Evolutionary conservation across 2,797 vertebrate species (phyloP).

Genomic region (Eleutherodactylus coqui): DNA sequence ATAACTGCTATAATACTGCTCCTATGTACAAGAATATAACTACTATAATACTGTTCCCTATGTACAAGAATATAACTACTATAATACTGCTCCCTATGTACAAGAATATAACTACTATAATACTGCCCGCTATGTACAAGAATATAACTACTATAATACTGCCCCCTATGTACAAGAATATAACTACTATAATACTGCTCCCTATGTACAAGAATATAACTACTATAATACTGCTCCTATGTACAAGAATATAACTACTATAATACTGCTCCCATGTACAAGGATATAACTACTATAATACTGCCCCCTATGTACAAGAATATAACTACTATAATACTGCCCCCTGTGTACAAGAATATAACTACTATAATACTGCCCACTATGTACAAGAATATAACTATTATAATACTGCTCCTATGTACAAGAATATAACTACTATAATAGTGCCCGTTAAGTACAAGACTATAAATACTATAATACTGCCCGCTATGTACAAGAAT

Average conservation of each 20-base stretch:
- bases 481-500: background rate
- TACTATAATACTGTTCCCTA: background rate
- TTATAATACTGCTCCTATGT: background rate
- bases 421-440: background rate
- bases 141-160: conserved; percentile 1
- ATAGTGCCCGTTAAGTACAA: background rate
- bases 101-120: too few species aligned
- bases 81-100: too few species aligned
- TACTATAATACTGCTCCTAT: conserved; percentile 4
- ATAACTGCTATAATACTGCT: too few species aligned
- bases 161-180: background rate
- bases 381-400: conserved; percentile 3
- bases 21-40: too few species aligned
- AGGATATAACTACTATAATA: too few species aligned
- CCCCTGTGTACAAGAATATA: too few species aligned
- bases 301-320: too few species aligned
- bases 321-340: too few species aligned
- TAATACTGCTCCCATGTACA: too few species aligned
- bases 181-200: background rate
- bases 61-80: background rate
- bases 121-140: background rate
- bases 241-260: too few species aligned
- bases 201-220: background rate
- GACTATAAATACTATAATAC: background rate
- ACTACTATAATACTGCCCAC: too few species aligned